Conservation (phyloP, 2,113 vertebrate genomes). For the Pedetes capensis region DNA sequence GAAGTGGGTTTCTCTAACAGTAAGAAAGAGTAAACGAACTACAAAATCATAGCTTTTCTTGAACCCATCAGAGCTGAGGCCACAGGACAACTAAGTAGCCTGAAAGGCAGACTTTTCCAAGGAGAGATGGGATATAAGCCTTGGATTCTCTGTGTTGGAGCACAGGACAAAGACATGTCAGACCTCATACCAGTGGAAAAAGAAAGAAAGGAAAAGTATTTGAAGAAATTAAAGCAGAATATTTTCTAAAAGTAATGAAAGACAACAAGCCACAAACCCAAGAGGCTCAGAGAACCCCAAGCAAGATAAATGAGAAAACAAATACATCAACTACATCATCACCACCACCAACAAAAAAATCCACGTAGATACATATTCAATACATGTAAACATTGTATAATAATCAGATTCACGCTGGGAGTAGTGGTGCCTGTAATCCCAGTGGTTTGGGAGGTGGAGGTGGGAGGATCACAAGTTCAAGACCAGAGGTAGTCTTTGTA, state of each 20-base stretch:
- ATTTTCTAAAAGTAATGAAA: conserved; percentile 11
- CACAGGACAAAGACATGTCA: neutral
- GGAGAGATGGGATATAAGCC: neutral
- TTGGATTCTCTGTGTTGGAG: neutral
- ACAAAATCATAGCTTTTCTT: conserved; percentile 1
- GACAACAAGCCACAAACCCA: neutral
- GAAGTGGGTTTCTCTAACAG: neutral
- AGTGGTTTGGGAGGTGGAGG: too few species aligned
- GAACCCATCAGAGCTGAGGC: conserved; percentile 2
- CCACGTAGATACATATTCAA: neutral
- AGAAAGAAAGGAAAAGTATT: neutral
- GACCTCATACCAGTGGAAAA: neutral
- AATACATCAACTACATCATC: neutral
- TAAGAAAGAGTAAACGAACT: neutral
- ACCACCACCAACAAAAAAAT: neutral
- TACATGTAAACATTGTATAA: too few species aligned
- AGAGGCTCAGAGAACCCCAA: neutral
- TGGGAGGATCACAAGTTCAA: too few species aligned
- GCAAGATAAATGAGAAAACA: neutral
- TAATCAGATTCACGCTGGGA: too few species aligned
- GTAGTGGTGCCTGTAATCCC: too few species aligned
- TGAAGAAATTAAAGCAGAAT: neutral
- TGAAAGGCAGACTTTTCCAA: neutral
- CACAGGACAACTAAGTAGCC: neutral
- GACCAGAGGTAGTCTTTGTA: too few species aligned